Base-by-base conservation (phyloP, 2,888 invertebrate genomes). In the Belgica antarctica region DNA sequence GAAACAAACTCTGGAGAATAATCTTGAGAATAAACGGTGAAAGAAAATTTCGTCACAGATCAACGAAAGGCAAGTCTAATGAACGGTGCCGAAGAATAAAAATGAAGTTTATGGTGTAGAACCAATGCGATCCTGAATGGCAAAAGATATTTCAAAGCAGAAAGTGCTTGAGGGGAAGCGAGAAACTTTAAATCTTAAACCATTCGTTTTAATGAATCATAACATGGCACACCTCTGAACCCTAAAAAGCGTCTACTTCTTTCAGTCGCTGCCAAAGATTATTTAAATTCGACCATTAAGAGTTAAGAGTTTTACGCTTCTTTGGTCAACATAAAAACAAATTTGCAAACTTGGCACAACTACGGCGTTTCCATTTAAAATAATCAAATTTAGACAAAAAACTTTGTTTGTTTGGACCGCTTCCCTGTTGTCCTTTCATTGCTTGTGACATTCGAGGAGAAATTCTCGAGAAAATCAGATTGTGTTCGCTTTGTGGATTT, bases 71-170 rank as follows among this genome's bases (percentile, higher is more conserved):
- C 17, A 4, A 4, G 46, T 17, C 46, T 46, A 46, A 46, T 46
- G 46, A 46, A 46, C 46, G 46, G 46, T 31, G 46, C 12, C 8
- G 8, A 46, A 24, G 22, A 24, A 41, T 25, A 31, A 31, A 12
- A 31, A 31, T 8, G 31, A 22, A 63, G 19, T 63, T 63, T 63
- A 63, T 63, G 63, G 46, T 63, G 63, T 63, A 63, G 63, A 63
- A 63, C 63, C 36, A 63, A 63, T 63, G 15, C 19, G 27, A 22
- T 17, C 31, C 4, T 10, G 31, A 31, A 31, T 31, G 31, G 31
- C 31, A 31, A 31, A 31, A 10, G 10, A 31, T 31, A 7, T 31
- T 31, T 7, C 31, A 10, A 31, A 4, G 31, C 31, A 31, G 31
- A 31, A 31, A 31, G 10, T 31, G 4, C 10, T 10, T 31, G 31